phyloP scores from a whole-genome alignment of 2,888 invertebrate species.

The Fragum sueziense region DNA sequence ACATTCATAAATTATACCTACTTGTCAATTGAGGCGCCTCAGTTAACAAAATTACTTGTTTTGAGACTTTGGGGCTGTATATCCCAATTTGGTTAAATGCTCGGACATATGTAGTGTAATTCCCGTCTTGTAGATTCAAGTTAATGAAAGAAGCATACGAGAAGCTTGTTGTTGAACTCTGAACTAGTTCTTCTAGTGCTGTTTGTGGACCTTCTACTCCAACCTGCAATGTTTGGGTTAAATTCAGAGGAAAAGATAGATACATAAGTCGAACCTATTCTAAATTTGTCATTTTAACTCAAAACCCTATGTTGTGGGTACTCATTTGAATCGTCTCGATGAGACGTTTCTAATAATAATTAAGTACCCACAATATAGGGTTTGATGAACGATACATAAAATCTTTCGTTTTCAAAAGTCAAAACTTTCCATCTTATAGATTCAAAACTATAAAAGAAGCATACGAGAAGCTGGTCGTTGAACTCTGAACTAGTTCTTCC shows the following conservation, averaged over 20 bases:
- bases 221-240: constrained; percentile 6
- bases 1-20: constrained; percentile 13
- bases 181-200: constrained; percentile 22
- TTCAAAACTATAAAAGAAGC: constrained; percentile 26
- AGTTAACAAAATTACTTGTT: constrained; percentile 20
- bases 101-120: constrained; percentile 34
- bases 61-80: constrained; percentile 21
- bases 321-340: no score
- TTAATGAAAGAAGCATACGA: constrained; percentile 34
- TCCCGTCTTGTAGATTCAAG: constrained; percentile 28
- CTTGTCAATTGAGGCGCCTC: constrained; percentile 26
- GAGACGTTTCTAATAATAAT: no score
- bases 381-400: no score
- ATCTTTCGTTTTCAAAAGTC: no score
- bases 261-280: no score
- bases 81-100: constrained; percentile 42
- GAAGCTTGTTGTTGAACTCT: constrained; percentile 17
- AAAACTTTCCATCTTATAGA: constrained; percentile 34
- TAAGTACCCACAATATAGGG: no score
- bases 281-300: no score
- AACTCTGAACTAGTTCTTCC: constrained; percentile 32
- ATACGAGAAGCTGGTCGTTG: constrained; percentile 23
- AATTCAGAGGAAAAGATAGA: no score
- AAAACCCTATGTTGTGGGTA: no score
- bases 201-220: constrained; percentile 14